Conservation (phyloP, 2,113 vertebrate genomes). For the Todiramphus saurophagus region DNA sequence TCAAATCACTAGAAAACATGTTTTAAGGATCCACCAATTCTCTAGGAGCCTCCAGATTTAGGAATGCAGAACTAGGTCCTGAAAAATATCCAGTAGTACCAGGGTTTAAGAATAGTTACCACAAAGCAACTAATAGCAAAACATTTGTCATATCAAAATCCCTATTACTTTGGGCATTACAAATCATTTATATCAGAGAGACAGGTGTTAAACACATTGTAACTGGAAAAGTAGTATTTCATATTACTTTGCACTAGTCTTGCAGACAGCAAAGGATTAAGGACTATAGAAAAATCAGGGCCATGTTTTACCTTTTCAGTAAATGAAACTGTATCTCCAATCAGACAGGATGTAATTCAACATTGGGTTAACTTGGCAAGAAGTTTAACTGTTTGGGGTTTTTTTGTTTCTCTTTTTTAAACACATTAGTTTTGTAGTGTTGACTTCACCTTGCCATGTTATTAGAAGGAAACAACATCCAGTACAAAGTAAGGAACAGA, state of each 20-base stretch:
- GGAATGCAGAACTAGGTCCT: not conserved
- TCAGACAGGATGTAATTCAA: not conserved
- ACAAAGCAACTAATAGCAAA: not conserved
- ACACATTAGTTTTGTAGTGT: not conserved
- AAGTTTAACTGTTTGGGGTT: not conserved
- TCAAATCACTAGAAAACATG: not conserved
- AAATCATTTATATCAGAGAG: not conserved
- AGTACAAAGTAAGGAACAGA: not conserved
- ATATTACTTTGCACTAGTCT: not conserved
- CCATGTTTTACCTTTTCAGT: not conserved
- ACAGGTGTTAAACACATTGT: not conserved
- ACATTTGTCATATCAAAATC: not conserved
- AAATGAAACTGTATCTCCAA: not conserved
- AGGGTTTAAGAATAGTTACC: not conserved
- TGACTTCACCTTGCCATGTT: not conserved
- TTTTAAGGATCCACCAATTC: not conserved
- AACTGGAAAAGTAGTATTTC: not conserved
- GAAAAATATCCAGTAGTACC: not conserved
- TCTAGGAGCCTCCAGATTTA: not conserved
- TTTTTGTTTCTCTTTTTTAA: not conserved
- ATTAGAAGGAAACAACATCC: not conserved
- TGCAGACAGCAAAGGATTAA: not conserved
- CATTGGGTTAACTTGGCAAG: not conserved
- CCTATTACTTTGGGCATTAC: not conserved
- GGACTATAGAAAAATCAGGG: not conserved